Percentiles rank a stretch among this genome's conserved stretches.
These are phyloP conservation scores for Dipodomys merriami DNA, from an alignment of 2,113 vertebrate species.

Conservation along the genomic window DNA sequence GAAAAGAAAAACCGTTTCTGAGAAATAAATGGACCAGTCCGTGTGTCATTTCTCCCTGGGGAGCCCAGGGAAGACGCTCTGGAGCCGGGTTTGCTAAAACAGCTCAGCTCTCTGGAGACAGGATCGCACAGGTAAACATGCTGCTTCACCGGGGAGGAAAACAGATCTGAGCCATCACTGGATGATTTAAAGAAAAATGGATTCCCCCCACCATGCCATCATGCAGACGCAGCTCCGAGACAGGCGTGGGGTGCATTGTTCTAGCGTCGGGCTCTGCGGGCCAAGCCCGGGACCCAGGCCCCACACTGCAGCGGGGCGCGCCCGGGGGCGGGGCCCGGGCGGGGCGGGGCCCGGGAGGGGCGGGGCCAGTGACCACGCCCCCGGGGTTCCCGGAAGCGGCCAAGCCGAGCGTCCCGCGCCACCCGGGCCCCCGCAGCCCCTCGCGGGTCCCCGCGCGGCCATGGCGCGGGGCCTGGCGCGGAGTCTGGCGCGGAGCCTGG, in stretches of 20 bases:
- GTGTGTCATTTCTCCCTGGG: not conserved
- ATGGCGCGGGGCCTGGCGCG: conserved; percentile 54
- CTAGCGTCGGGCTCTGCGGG: too few relatives aligned
- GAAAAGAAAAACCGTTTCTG: not conserved
- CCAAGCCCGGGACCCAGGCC: not conserved
- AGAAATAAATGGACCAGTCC: not conserved
- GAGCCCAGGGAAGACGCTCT: not conserved
- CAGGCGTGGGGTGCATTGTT: not conserved
- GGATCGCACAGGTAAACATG: not conserved
- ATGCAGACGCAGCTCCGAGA: not conserved
- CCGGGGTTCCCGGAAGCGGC: conserved; percentile 41
- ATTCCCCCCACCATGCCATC: too few relatives aligned
- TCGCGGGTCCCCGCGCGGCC: not conserved
- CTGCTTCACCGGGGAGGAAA: too few relatives aligned
- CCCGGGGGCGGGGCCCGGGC: rapidly evolving
- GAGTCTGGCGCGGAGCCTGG: not conserved
- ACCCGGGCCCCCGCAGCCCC: not conserved
- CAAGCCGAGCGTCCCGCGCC: not conserved
- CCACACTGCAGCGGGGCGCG: rapidly evolving
- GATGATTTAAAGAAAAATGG: not conserved
- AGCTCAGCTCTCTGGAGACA: not conserved
- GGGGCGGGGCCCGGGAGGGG: not conserved
- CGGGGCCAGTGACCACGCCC: not conserved
- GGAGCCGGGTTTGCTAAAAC: not conserved
- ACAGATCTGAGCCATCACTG: not conserved